Percentiles rank a stretch among this genome's conserved stretches.
phyloP scores from a whole-genome alignment of 2,797 vertebrate genomes.

The Passerculus sandwichensis region DNA sequence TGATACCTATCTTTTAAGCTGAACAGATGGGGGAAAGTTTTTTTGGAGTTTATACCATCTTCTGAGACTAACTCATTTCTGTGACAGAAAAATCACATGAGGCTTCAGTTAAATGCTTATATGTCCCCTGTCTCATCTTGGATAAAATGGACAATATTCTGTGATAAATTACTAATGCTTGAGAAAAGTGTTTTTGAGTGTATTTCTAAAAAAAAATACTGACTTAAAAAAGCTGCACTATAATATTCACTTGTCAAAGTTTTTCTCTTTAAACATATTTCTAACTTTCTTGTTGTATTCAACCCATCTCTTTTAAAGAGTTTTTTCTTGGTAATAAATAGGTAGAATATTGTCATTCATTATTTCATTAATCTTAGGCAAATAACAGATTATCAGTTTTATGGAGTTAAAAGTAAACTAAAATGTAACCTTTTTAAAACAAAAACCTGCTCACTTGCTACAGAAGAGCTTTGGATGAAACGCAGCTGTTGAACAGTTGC shows the following conservation, averaged over 20 bases:
- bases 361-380: conserved; percentile 60
- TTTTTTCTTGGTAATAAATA: conserved; percentile 13
- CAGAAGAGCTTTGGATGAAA: conserved; percentile 64
- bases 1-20: not conserved
- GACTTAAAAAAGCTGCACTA: not conserved
- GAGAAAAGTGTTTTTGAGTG: not conserved
- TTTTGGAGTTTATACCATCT: not conserved
- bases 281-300: not conserved
- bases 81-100: not conserved
- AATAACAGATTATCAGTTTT: conserved; percentile 70
- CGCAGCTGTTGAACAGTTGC: conserved; percentile 69
- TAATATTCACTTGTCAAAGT: not conserved
- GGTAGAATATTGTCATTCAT: conserved; percentile 42
- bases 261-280: not conserved
- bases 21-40: not conserved
- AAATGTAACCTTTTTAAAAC: conserved; percentile 68
- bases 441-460: conserved; percentile 65
- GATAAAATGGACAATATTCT: not conserved
- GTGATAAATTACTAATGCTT: not conserved
- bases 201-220: not conserved
- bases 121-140: not conserved
- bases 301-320: not conserved
- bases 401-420: conserved; percentile 69
- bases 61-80: not conserved
- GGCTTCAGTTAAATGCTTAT: not conserved